These are phyloP conservation scores for Malaclemys terrapin DNA, from an alignment of 2,113 vertebrate genomes.

Conservation along the genomic window DNA sequence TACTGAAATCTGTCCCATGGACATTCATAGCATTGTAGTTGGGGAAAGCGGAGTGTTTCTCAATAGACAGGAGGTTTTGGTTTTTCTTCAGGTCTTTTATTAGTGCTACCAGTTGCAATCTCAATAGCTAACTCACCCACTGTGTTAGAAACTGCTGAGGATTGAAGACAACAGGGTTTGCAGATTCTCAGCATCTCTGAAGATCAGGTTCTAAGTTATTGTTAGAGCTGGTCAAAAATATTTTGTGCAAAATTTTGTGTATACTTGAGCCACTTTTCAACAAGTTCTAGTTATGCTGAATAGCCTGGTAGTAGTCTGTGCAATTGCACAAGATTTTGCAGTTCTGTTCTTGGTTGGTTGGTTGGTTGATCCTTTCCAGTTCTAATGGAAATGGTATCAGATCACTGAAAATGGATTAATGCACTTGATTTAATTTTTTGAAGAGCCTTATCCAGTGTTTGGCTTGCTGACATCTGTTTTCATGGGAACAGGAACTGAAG, in stretches of 20 bases:
- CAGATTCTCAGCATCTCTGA: neutral
- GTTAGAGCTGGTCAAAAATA: neutral
- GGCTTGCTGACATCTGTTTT: slow-evolving; percentile 30
- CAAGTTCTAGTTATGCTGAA: neutral
- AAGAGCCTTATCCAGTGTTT: slow-evolving; percentile 18
- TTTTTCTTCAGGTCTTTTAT: neutral
- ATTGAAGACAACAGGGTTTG: neutral
- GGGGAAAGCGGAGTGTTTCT: neutral
- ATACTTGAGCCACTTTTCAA: neutral
- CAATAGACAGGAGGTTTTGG: neutral
- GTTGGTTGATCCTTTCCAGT: neutral
- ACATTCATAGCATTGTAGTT: neutral
- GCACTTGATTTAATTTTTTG: neutral
- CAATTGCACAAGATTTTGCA: neutral
- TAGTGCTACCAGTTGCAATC: neutral
- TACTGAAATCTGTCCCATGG: neutral
- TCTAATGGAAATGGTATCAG: neutral
- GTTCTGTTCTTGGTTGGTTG: neutral
- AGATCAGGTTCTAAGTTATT: neutral
- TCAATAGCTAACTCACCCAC: neutral
- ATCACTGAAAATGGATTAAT: neutral
- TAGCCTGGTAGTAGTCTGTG: neutral
- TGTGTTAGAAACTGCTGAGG: neutral
- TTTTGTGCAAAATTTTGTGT: neutral
- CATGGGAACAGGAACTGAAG: slow-evolving; percentile 47